Percentiles rank a stretch among this genome's conserved stretches.
phyloP scores from a whole-genome alignment of 1,140 invertebrate species.

The Penaeus chinensis region DNA sequence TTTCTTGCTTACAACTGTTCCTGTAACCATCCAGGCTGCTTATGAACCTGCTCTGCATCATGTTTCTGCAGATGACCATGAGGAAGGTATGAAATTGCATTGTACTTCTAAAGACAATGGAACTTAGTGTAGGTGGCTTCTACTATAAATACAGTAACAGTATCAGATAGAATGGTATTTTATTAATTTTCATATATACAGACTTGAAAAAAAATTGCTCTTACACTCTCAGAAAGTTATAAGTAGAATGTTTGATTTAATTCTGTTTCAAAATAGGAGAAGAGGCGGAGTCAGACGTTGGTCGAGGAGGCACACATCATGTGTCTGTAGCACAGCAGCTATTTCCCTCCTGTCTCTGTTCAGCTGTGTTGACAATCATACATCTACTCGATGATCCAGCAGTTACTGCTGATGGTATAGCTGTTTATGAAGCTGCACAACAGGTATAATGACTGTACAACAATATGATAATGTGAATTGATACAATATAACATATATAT shows the following conservation, averaged over 20 bases:
- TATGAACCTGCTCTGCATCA: slow-evolving; percentile 94
- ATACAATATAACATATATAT: too few relatives aligned
- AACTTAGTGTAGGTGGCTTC: too few relatives aligned
- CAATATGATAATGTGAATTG: not conserved
- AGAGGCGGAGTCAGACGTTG: slow-evolving; percentile 78
- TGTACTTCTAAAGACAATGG: not conserved
- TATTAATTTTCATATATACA: too few relatives aligned
- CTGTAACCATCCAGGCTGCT: slow-evolving; percentile 93
- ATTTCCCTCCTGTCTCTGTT: slow-evolving; percentile 96
- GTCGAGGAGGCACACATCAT: slow-evolving; percentile 67
- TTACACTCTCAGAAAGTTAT: too few relatives aligned
- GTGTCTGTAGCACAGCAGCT: slow-evolving; percentile 82
- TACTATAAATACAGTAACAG: too few relatives aligned
- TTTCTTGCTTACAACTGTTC: slow-evolving; percentile 96
- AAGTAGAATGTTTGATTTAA: too few relatives aligned
- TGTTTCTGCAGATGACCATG: slow-evolving; percentile 84
- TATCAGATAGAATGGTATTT: too few relatives aligned
- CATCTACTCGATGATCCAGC: slow-evolving; percentile 95
- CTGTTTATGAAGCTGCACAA: slow-evolving; percentile 90
- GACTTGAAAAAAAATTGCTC: too few relatives aligned
- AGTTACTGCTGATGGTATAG: slow-evolving; percentile 91
- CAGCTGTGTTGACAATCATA: slow-evolving; percentile 94
- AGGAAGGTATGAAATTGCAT: slow-evolving; percentile 72
- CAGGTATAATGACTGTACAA: slow-evolving; percentile 72
- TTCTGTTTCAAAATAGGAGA: slow-evolving; percentile 69